phyloP scores from a whole-genome alignment of 2,797 vertebrate species.

The Phalloptychus januarius region DNA sequence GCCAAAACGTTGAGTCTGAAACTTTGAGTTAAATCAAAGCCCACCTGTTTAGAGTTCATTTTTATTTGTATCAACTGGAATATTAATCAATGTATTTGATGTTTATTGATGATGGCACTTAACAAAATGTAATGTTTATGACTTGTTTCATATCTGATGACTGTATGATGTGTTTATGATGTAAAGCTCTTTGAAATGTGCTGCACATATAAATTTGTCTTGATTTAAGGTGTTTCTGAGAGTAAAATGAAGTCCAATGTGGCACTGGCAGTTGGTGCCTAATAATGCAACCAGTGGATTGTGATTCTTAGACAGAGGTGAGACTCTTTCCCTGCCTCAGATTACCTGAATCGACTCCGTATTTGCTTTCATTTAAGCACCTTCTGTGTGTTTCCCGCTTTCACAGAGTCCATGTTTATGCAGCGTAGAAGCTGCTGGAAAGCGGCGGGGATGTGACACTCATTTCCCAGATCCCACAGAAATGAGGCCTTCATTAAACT shows the following conservation, averaged over 20 bases:
- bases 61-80: too few species aligned
- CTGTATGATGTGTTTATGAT: too few species aligned
- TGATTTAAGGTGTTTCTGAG: background rate
- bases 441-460: constrained; percentile 65
- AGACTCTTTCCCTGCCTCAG: background rate
- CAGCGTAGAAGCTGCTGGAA: constrained; percentile 27
- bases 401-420: constrained; percentile 8
- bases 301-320: background rate
- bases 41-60: too few species aligned
- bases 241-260: background rate
- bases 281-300: background rate
- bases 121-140: too few species aligned
- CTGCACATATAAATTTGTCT: too few species aligned
- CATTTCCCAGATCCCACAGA: constrained; percentile 67
- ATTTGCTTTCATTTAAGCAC: background rate
- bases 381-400: background rate
- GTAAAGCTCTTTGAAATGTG: too few species aligned
- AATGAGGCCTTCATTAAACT: constrained; percentile 75
- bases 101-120: too few species aligned
- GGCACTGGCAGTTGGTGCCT: background rate
- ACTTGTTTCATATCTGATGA: too few species aligned
- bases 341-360: background rate
- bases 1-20: too few species aligned
- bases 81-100: too few species aligned
- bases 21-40: too few species aligned